Evolutionary conservation across 1,140 invertebrate species (phyloP), one percentile per base, ranked within the genome.

Genomic region (Magallana gigas): DNA sequence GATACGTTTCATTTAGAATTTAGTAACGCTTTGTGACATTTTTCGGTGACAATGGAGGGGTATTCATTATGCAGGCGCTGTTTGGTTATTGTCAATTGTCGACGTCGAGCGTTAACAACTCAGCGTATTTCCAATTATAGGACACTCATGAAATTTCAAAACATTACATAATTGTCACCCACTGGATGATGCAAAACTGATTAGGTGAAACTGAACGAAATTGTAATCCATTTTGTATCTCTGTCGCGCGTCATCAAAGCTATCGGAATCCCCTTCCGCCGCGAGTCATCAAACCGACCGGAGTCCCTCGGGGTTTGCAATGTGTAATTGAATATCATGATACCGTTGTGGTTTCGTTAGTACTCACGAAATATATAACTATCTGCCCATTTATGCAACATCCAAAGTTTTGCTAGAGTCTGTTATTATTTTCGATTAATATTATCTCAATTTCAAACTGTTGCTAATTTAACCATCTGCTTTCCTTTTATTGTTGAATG

Each of bases 81-180:
- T 76, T 76, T 76, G 68, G 68, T 23, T 76, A 76, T 29, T 76
- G 23, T 76, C 68, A 76, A 76, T 76, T 76, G 68, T 76, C 68
- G 23, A 76, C 11, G 12, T 12, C 7, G 29, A 76, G 68, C 23
- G 68, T 76, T 76, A 9, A 76, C 68, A 76, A 76, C 48, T 18
- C 23, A 29, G 68, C 68, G 3, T 76, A 36, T 18, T 11, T 29
- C 23, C 23, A 76, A 76, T 76, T 76, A 29, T 36, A 76, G 18
- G 68, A 76, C 36, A 36, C 68, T 76, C 68, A 29, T 76, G 36
- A 76, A 76, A 29, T 76, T 76, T 76, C 23, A 76, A 76, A 76
- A 76, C 68, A 76, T 76, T 76, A 76, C 23, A 29, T 76, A 76
- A 76, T 76, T 76, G 68, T 29, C 68, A 76, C 36, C 68, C 23